Evolutionary conservation across 2,888 invertebrate genomes (phyloP), one percentile per base, ranked within the genome.

Genomic region (Spatulosminthurus flaviceps): DNA sequence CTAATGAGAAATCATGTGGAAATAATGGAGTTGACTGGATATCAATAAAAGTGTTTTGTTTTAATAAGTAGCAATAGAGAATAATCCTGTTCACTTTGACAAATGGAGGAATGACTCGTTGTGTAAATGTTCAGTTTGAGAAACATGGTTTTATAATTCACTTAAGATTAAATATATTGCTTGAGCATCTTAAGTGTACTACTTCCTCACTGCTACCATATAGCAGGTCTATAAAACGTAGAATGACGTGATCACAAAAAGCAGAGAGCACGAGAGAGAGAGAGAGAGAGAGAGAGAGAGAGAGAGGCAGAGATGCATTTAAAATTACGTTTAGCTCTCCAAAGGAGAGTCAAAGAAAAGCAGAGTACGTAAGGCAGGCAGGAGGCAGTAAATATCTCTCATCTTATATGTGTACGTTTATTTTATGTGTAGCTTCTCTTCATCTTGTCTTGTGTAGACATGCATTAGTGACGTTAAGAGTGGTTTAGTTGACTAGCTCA

Each of bases 231-330:
- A 69, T 67, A 67, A 76, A 76, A 69, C 28, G 24, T n/a, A 67
- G 41, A 66, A 75, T 75, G 75, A 75, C 75, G 75, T 76, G 76
- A 67, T 76, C 76, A 76, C 43, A 67, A 76, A n/a, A n/a, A n/a
- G n/a, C n/a, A n/a, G n/a, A n/a, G n/a, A n/a, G n/a, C n/a, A n/a
- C n/a, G n/a, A n/a, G n/a, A n/a, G n/a, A n/a, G n/a, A n/a, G n/a
- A n/a, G n/a, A n/a, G n/a, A n/a, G n/a, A n/a, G n/a, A n/a, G n/a
- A n/a, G n/a, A n/a, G n/a, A n/a, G n/a, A n/a, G n/a, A 76, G 67
- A 67, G 22, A 67, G 66, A 34, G 43, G n/a, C 9, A 51, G 42
- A 76, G 34, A 76, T 41, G 21, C 70, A 70, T 70, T 70, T 41
- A 70, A 41, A 41, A 41, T 34, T 22, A n/a, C 13, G 24, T 13